These are phyloP conservation scores for Hippocampus comes DNA, from an alignment of 2,113 vertebrate species.

Conservation along the genomic window DNA sequence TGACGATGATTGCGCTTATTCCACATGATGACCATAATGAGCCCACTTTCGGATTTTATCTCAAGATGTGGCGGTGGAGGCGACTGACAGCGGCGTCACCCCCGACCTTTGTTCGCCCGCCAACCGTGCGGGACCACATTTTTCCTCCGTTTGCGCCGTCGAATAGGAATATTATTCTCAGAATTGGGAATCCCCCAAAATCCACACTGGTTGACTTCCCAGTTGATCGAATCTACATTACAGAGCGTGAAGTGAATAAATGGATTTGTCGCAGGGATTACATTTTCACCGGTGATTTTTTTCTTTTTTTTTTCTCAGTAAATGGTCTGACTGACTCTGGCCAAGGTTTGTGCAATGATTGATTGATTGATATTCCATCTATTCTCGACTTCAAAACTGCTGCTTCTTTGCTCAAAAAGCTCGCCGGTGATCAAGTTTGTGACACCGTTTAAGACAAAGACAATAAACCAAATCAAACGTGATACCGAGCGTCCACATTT, in stretches of 20 bases:
- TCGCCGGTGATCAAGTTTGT: no score
- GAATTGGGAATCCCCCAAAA: not conserved
- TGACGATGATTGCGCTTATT: conserved; percentile 50
- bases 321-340: no score
- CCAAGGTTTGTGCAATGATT: no score
- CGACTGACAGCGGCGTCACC: conserved; percentile 33
- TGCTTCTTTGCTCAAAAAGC: no score
- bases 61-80: conserved; percentile 17
- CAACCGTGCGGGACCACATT: not conserved
- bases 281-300: no score
- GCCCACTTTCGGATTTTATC: conserved; percentile 34
- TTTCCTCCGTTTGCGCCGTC: conserved; percentile 13
- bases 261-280: not conserved
- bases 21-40: conserved; percentile 56
- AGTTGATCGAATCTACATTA: not conserved
- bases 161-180: conserved; percentile 2
- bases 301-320: no score
- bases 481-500: no score
- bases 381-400: no score
- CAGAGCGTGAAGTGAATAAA: not conserved
- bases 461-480: no score
- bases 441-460: no score
- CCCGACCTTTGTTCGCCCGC: conserved; percentile 19
- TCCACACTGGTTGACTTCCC: not conserved
- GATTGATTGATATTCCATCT: no score